A percentile compares a stretch with the other conserved stretches of the same genome.
phyloP scores from a whole-genome alignment of 2,113 vertebrate species.

The Chunga burmeisteri region DNA sequence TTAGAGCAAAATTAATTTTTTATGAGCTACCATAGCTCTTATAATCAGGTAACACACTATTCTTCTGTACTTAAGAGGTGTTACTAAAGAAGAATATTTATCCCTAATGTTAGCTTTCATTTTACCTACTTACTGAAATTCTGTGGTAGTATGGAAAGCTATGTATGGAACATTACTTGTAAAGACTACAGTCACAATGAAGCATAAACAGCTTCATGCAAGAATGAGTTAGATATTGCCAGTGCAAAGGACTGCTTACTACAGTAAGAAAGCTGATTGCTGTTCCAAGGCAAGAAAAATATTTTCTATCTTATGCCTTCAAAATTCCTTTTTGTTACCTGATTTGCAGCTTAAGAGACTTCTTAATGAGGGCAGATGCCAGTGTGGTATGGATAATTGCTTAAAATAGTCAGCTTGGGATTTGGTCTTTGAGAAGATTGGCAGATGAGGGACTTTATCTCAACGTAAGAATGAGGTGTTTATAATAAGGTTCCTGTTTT shows the following conservation, averaged over 20 bases:
- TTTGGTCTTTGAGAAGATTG: neutral
- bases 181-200: neutral
- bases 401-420: neutral
- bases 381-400: neutral
- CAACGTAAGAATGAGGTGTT: neutral
- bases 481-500: neutral
- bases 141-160: neutral
- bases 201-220: neutral
- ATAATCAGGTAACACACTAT: neutral
- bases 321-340: neutral
- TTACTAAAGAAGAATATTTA: neutral
- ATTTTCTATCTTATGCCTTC: neutral
- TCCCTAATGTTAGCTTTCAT: neutral
- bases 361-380: neutral
- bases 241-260: rapidly evolving
- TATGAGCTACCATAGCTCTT: neutral
- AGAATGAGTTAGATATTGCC: neutral
- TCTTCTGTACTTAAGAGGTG: neutral
- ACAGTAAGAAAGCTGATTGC: neutral
- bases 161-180: neutral
- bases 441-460: neutral
- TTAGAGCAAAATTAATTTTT: neutral
- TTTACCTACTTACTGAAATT: neutral
- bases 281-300: neutral
- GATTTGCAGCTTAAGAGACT: neutral